Evolutionary conservation across 2,888 invertebrate species (phyloP).

Genomic region (Pharmacophagus antenor): DNA sequence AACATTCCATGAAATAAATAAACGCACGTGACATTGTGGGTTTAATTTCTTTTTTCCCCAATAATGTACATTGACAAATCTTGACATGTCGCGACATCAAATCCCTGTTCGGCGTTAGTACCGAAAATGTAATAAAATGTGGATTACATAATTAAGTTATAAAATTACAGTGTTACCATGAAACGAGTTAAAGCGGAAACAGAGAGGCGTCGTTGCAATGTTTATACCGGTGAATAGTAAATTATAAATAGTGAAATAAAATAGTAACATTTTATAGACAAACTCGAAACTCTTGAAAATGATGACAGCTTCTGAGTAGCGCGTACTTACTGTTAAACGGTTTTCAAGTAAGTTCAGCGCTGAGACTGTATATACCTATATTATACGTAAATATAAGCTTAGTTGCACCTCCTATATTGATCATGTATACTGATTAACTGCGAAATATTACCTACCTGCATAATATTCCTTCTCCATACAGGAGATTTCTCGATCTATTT

Average conservation of each 20-base stretch:
- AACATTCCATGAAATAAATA: neutral
- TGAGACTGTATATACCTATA: conserved; percentile 1
- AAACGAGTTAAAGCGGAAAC: conserved; percentile 5
- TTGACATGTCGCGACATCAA: neutral
- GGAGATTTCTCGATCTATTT: no score
- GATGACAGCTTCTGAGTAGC: no score
- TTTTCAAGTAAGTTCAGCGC: conserved; percentile 4
- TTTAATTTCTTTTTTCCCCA: neutral
- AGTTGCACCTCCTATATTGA: neutral
- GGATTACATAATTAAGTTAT: conserved; percentile 27
- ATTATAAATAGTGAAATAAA: conserved; percentile 4
- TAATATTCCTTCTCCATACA: neutral
- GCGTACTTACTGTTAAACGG: conserved; percentile 1
- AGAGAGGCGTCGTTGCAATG: conserved; percentile 7
- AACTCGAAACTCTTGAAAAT: no score
- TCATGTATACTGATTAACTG: neutral
- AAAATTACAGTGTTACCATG: conserved; percentile 7
- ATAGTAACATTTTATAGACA: conserved; percentile 7
- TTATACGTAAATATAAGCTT: neutral
- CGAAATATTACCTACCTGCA: neutral
- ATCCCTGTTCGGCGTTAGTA: neutral
- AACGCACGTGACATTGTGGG: neutral
- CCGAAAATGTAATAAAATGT: conserved; percentile 3
- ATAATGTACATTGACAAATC: neutral
- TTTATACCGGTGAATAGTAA: conserved; percentile 17